Evolutionary conservation across 2,797 vertebrate genomes (phyloP).

Genomic region (Enteromius fasciolatus): DNA sequence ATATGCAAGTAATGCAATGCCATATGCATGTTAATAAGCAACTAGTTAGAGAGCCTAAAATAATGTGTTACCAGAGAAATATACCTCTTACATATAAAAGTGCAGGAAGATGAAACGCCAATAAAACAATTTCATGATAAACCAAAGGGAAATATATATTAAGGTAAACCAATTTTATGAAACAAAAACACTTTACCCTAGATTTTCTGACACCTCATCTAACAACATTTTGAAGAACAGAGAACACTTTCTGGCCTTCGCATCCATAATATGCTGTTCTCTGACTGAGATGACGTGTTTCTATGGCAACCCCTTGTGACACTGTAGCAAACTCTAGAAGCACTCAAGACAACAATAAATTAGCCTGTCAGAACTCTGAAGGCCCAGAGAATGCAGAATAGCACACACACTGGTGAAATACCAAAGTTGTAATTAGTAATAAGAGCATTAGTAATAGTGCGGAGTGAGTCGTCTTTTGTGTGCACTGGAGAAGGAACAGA

Average conservation of each 20-base stretch:
- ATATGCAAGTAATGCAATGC: no score
- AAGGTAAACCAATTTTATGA: not conserved
- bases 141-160: no score
- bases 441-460: conserved; percentile 7
- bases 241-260: conserved; percentile 19
- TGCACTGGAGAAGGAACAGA: not conserved
- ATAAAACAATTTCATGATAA: not conserved
- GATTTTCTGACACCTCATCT: not conserved
- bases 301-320: conserved; percentile 48
- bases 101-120: not conserved
- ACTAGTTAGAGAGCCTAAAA: no score
- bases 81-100: not conserved
- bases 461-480: not conserved
- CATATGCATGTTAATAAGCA: no score
- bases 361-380: conserved; percentile 34
- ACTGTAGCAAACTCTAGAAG: conserved; percentile 16
- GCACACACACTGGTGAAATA: not conserved
- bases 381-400: conserved; percentile 14
- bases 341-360: conserved; percentile 33
- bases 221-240: conserved; percentile 31
- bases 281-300: conserved; percentile 37
- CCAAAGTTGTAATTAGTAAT: conserved; percentile 2
- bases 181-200: not conserved
- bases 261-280: conserved; percentile 30
- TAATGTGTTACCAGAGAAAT: not conserved